These are phyloP conservation scores for Aurelia aurita DNA, from an alignment of 30 jellyfish, hydroid and myxozoan genomes.

Conservation along the genomic window DNA sequence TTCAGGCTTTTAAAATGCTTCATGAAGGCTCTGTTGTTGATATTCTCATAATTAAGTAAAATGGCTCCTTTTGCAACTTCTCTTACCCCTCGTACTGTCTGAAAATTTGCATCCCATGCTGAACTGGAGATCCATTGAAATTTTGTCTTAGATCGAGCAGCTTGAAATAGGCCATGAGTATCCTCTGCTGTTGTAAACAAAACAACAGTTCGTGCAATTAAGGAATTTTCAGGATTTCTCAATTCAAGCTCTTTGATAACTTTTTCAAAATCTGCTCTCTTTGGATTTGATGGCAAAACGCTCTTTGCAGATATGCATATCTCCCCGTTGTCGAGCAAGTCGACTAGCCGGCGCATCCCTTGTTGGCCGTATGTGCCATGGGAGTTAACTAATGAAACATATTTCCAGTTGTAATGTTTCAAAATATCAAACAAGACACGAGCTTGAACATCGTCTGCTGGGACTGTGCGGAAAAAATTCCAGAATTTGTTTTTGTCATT, in stretches of 20 bases:
- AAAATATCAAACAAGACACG: conserved; percentile 39
- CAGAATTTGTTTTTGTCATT: conserved; percentile 44
- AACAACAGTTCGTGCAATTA: conserved; percentile 30
- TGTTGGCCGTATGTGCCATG: conserved; percentile 64
- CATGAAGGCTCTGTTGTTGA: background rate
- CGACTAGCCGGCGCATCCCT: conserved; percentile 26
- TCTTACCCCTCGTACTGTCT: background rate
- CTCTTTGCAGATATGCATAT: conserved; percentile 47
- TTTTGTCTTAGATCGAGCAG: conserved; percentile 10
- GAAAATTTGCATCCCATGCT: conserved; percentile 22
- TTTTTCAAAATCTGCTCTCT: background rate
- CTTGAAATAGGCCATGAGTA: conserved; percentile 46
- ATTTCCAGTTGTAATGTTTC: conserved; percentile 52
- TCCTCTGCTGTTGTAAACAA: conserved; percentile 58
- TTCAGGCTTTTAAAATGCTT: conserved; percentile 29
- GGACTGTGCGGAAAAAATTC: conserved; percentile 61
- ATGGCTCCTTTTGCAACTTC: conserved; percentile 73
- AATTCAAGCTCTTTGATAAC: conserved; percentile 3
- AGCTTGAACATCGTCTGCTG: conserved; percentile 47
- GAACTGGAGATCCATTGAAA: conserved; percentile 38
- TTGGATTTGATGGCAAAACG: conserved; percentile 9
- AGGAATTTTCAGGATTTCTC: no score
- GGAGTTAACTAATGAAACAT: conserved; percentile 50
- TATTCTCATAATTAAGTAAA: conserved; percentile 11
- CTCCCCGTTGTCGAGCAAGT: background rate